A percentile compares a stretch with the other conserved stretches of the same genome.
phyloP scores from a whole-genome alignment of 1,140 invertebrate species.

The Notospermus geniculatus region DNA sequence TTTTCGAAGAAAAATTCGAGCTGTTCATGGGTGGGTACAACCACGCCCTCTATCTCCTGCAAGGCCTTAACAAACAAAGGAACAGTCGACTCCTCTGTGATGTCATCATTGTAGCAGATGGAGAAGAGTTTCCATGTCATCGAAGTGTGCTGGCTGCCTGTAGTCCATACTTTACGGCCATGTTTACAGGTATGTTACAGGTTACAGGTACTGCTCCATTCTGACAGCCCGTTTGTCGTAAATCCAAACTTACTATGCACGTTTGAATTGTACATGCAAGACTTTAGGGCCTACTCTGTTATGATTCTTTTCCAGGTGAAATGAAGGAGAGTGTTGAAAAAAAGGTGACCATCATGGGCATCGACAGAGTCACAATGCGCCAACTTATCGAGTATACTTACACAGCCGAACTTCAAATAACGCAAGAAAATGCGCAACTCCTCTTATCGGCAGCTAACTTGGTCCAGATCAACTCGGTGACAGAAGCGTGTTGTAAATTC shows the following conservation, averaged over 20 bases:
- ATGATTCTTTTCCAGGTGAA: slow-evolving; percentile 27
- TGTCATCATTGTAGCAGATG: slow-evolving; percentile 54
- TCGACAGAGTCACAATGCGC: slow-evolving; percentile 43
- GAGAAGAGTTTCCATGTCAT: slow-evolving; percentile 56
- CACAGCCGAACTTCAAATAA: slow-evolving; percentile 45
- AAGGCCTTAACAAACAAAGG: slow-evolving; percentile 58
- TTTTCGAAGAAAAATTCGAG: too few species aligned
- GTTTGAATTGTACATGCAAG: too few species aligned
- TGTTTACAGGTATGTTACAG: slow-evolving; percentile 58
- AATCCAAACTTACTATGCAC: too few species aligned
- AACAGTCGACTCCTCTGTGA: slow-evolving; percentile 56
- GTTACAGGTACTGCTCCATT: too few species aligned
- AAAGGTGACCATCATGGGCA: slow-evolving; percentile 42
- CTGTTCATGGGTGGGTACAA: too few species aligned
- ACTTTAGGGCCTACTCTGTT: too few species aligned
- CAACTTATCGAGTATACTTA: slow-evolving; percentile 50
- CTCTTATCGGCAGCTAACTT: slow-evolving; percentile 47
- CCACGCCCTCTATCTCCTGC: slow-evolving; percentile 47
- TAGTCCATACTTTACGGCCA: slow-evolving; percentile 59
- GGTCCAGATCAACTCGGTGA: slow-evolving; percentile 49
- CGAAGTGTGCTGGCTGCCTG: slow-evolving; percentile 57
- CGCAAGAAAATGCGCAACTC: slow-evolving; percentile 44
- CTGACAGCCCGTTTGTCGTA: not conserved
- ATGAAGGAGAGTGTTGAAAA: slow-evolving; percentile 50
- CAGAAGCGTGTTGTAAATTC: slow-evolving; percentile 50